Percentiles rank a stretch among this genome's conserved stretches.
These are phyloP conservation scores for Scotopteryx bipunctaria DNA, from an alignment of 2,888 invertebrate genomes.

Conservation along the genomic window DNA sequence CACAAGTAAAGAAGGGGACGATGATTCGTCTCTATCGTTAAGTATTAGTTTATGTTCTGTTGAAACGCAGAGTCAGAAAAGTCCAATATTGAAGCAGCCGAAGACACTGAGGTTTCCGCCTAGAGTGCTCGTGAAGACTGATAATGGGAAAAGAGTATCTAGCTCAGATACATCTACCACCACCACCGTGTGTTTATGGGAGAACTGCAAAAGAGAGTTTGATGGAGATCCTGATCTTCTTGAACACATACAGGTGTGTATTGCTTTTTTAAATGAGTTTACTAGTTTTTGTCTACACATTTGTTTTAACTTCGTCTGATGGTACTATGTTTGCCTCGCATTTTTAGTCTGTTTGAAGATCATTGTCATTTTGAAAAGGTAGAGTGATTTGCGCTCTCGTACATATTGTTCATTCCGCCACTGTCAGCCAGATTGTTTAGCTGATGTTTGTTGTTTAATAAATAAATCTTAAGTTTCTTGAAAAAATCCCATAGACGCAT, in stretches of 20 bases:
- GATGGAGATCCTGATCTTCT: conserved; percentile 91
- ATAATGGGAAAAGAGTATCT: conserved; percentile 61
- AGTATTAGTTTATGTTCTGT: conserved; percentile 73
- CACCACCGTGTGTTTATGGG: conserved; percentile 89
- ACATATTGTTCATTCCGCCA: too few relatives aligned
- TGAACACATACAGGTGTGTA: conserved; percentile 92
- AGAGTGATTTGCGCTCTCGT: too few relatives aligned
- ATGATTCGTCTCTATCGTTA: conserved; percentile 73
- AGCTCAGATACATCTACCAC: conserved; percentile 74
- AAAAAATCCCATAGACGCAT: too few relatives aligned
- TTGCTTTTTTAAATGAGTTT: not conserved
- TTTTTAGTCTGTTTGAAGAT: too few relatives aligned
- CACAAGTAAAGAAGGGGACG: conserved; percentile 76
- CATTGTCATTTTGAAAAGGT: too few relatives aligned
- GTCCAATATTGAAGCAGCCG: conserved; percentile 91
- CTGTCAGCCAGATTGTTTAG: too few relatives aligned
- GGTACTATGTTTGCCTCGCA: too few relatives aligned
- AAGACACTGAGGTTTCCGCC: conserved; percentile 92
- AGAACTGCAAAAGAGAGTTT: conserved; percentile 90
- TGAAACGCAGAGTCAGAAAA: conserved; percentile 81
- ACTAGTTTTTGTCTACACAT: not conserved
- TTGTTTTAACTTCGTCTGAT: not conserved
- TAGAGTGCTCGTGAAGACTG: conserved; percentile 66
- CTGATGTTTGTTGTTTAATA: too few relatives aligned
- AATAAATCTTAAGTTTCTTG: too few relatives aligned